Conservation (phyloP, 2,113 vertebrate genomes). For the Myotis brandtii region DNA sequence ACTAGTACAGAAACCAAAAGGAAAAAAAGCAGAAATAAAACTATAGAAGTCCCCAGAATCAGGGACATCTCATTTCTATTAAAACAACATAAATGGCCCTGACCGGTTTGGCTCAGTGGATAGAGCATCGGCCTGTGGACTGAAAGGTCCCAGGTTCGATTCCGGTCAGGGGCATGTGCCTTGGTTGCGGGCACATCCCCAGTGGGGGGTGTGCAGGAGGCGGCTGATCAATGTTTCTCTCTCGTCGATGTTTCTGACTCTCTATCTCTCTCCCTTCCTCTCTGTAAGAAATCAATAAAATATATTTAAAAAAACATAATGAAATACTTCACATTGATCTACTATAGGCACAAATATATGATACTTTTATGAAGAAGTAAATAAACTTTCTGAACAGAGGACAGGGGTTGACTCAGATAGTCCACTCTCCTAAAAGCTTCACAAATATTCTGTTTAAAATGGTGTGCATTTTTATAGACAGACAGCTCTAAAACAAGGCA, state of each 20-base stretch:
- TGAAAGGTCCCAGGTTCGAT: no score
- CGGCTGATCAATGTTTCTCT: no score
- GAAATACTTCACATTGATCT: slow-evolving; percentile 21
- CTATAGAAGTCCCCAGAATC: slow-evolving; percentile 17
- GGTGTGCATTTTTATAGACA: neutral
- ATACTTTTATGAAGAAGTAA: slow-evolving; percentile 69
- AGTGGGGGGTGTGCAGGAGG: no score
- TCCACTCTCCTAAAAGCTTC: slow-evolving; percentile 14
- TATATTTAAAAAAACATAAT: slow-evolving; percentile 30
- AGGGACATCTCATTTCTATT: neutral
- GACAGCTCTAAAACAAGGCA: neutral
- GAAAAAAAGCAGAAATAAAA: slow-evolving; percentile 48
- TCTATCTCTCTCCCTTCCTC: no score
- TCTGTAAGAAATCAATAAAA: no score
- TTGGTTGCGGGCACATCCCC: no score
- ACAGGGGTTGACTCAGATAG: neutral
- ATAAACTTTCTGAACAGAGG: slow-evolving; percentile 37
- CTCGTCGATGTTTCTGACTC: no score
- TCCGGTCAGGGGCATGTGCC: no score
- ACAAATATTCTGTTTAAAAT: neutral
- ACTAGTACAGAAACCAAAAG: neutral
- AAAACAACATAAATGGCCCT: neutral
- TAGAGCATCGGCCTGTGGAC: no score
- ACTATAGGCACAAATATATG: neutral
- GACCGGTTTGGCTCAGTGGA: no score